Conservation (phyloP, 2,113 vertebrate genomes). For the Sapajus apella region DNA sequence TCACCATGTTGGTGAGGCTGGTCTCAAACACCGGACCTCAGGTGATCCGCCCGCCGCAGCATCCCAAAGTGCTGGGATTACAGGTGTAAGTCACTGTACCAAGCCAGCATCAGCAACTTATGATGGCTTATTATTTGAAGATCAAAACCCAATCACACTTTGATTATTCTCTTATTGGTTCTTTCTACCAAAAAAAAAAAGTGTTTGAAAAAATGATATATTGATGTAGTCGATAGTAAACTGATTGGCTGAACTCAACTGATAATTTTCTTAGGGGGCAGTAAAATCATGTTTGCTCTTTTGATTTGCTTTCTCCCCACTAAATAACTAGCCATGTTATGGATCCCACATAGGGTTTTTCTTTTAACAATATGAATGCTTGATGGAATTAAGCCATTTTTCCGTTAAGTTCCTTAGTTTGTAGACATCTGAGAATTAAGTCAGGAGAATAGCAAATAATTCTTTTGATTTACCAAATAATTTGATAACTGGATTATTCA, state of each 20-base stretch:
- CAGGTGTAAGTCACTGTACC: no score
- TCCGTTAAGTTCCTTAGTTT: not conserved
- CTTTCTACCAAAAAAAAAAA: slow-evolving; percentile 14
- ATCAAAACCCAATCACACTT: not conserved
- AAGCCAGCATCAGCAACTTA: not conserved
- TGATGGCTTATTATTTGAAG: not conserved
- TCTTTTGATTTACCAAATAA: slow-evolving; percentile 39
- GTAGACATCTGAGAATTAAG: slow-evolving; percentile 34
- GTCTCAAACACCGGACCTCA: no score
- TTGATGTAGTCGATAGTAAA: not conserved
- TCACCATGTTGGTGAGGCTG: no score
- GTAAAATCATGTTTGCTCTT: not conserved
- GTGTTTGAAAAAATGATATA: not conserved
- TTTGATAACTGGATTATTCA: slow-evolving; percentile 21
- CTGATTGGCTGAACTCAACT: not conserved
- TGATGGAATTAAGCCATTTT: slow-evolving; percentile 28
- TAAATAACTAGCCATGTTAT: not conserved
- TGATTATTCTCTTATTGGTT: not conserved
- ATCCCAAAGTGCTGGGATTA: no score
- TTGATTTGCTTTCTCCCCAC: not conserved
- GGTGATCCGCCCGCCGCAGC: no score
- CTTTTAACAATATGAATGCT: not conserved
- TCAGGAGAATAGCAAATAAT: not conserved
- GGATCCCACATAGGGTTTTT: not conserved
- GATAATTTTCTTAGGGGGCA: not conserved